Percentiles rank a stretch among this genome's conserved stretches.
phyloP scores from a whole-genome alignment of 2,888 invertebrate genomes.

The Chydorus sphaericus region DNA sequence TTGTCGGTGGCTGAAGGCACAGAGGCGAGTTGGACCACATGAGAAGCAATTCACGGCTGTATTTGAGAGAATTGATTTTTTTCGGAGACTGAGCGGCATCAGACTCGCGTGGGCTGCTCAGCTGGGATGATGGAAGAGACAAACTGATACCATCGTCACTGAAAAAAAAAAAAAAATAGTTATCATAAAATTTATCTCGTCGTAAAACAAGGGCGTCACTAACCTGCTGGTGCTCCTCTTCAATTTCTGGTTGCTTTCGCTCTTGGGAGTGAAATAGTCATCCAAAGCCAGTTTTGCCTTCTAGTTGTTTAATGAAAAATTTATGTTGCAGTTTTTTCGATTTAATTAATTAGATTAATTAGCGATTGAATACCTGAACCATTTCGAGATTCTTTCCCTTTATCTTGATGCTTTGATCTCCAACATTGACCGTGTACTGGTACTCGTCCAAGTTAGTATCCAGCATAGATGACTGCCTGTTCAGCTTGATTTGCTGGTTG shows the following conservation, averaged over 20 bases:
- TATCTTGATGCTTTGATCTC: constrained; percentile 67
- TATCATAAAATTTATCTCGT: no score
- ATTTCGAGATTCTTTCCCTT: constrained; percentile 71
- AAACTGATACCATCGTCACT: constrained; percentile 2
- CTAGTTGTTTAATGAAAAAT: constrained; percentile 33
- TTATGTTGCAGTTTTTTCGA: constrained; percentile 3
- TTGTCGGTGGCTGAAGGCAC: constrained; percentile 35
- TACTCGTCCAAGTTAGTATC: constrained; percentile 74
- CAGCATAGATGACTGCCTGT: not conserved
- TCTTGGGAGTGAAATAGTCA: constrained; percentile 70
- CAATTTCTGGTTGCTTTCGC: no score
- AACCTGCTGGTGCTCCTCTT: no score
- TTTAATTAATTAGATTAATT: not conserved
- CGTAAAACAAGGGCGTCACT: no score
- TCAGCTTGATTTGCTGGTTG: constrained; percentile 8
- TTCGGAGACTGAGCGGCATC: constrained; percentile 10
- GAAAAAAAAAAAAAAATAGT: not conserved
- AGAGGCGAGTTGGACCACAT: constrained; percentile 39
- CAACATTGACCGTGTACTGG: constrained; percentile 73
- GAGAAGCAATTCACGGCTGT: constrained; percentile 28
- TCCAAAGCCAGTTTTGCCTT: constrained; percentile 75
- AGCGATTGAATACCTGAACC: constrained; percentile 47
- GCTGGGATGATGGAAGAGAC: not conserved
- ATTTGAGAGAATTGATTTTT: constrained; percentile 12
- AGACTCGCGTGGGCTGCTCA: constrained; percentile 10